These are phyloP conservation scores for Hyles euphorbiae DNA, from an alignment of 1,140 invertebrate species.

Conservation along the genomic window DNA sequence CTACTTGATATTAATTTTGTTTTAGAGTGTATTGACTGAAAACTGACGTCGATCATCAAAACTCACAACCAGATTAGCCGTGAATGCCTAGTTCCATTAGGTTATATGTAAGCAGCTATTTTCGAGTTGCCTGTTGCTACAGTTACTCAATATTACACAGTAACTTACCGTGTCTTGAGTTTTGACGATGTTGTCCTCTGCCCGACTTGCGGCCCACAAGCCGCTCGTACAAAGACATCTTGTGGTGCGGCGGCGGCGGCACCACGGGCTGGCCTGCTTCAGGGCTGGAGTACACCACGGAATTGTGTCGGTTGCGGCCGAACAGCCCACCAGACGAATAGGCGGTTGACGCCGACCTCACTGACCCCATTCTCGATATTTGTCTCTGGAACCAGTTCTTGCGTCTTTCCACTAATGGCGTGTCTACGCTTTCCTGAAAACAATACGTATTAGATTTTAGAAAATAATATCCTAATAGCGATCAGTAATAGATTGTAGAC, in stretches of 20 bases:
- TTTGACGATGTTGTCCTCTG: conserved; percentile 78
- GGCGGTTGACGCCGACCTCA: conserved; percentile 87
- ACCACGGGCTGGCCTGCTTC: conserved; percentile 78
- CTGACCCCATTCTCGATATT: conserved; percentile 87
- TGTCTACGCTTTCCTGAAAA: conserved; percentile 89
- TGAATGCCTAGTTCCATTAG: too few relatives aligned
- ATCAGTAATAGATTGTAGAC: too few relatives aligned
- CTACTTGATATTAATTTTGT: too few relatives aligned
- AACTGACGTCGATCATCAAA: too few relatives aligned
- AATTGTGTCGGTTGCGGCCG: conserved; percentile 81
- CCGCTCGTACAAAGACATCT: conserved; percentile 88
- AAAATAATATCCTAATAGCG: conserved; percentile 4
- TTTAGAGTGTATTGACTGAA: too few relatives aligned
- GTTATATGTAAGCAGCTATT: too few relatives aligned
- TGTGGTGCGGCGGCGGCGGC: conserved; percentile 74
- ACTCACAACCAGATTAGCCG: too few relatives aligned
- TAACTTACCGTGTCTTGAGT: conserved; percentile 78
- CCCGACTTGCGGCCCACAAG: conserved; percentile 87
- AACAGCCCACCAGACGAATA: conserved; percentile 89
- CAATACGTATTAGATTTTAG: conserved; percentile 5
- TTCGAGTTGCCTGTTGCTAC: too few relatives aligned
- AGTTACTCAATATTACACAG: too few relatives aligned
- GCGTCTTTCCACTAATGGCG: conserved; percentile 87
- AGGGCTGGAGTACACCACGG: conserved; percentile 85
- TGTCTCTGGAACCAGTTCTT: conserved; percentile 92